These are phyloP conservation scores for Oreochromis grahami DNA, from an alignment of 2,797 vertebrate species.

Conservation along the genomic window DNA sequence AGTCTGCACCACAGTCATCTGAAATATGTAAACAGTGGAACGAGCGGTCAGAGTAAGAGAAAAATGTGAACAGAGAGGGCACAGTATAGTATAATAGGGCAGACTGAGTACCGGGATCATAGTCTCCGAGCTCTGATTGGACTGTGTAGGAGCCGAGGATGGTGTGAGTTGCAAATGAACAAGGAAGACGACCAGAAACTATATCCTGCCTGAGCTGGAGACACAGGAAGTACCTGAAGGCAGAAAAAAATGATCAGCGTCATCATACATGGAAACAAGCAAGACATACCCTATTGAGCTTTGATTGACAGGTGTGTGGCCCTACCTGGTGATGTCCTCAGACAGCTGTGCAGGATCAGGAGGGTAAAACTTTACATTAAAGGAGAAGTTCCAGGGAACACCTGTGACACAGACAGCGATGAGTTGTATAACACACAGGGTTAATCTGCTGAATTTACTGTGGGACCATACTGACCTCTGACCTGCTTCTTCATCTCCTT, in stretches of 20 bases:
- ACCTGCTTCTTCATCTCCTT: constrained; percentile 99
- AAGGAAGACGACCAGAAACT: constrained; percentile 87
- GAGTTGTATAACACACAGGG: neutral
- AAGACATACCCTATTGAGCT: neutral
- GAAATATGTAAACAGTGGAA: neutral
- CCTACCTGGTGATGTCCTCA: constrained; percentile 95
- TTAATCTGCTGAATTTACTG: neutral
- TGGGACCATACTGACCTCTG: constrained; percentile 81
- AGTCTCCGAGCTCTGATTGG: constrained; percentile 94
- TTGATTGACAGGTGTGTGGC: neutral
- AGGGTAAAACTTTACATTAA: constrained; percentile 98
- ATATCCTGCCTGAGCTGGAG: constrained; percentile 93
- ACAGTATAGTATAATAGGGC: accelerated
- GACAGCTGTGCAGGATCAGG: constrained; percentile 92
- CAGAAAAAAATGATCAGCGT: neutral
- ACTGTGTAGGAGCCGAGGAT: constrained; percentile 91
- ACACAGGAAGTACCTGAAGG: constrained; percentile 91
- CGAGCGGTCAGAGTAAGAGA: neutral
- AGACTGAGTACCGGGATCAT: constrained; percentile 74
- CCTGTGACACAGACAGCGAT: constrained; percentile 62
- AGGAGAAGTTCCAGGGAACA: constrained; percentile 92
- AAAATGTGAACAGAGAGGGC: no score
- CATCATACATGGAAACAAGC: neutral
- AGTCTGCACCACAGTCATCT: constrained; percentile 85
- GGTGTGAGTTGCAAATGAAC: constrained; percentile 90